phyloP scores from a whole-genome alignment of 1,140 invertebrate genomes.

The Cydia strobilella region DNA sequence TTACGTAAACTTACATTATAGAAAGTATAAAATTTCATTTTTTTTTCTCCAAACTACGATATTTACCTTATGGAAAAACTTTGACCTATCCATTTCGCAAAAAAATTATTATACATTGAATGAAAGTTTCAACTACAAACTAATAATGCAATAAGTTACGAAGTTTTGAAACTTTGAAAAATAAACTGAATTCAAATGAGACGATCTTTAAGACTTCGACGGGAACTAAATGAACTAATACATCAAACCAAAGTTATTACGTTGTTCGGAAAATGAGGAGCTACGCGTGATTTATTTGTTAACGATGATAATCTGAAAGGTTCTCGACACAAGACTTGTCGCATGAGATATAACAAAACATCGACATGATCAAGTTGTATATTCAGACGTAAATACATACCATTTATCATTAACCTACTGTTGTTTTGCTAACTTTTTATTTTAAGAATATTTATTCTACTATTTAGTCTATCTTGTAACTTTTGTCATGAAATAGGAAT shows the following conservation, averaged over 20 bases:
- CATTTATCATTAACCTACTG: too few relatives aligned
- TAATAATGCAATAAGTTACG: conserved; percentile 14
- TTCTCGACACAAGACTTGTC: not conserved
- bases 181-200: conserved; percentile 18
- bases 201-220: conserved; percentile 14
- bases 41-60: too few relatives aligned
- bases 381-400: not conserved
- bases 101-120: conserved; percentile 10
- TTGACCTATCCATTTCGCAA: not conserved
- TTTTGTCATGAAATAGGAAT: too few relatives aligned
- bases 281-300: not conserved
- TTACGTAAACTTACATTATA: too few relatives aligned
- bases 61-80: not conserved
- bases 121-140: conserved; percentile 3
- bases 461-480: too few relatives aligned
- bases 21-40: too few relatives aligned
- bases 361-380: not conserved
- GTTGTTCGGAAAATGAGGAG: not conserved
- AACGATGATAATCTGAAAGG: conserved; percentile 22
- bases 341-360: not conserved
- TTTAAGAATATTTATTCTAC: too few relatives aligned
- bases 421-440: too few relatives aligned
- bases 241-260: conserved; percentile 20
- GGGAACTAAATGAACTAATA: conserved; percentile 30
- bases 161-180: not conserved